Conservation (phyloP, 2,888 invertebrate genomes). For the Celastrina argiolus region DNA sequence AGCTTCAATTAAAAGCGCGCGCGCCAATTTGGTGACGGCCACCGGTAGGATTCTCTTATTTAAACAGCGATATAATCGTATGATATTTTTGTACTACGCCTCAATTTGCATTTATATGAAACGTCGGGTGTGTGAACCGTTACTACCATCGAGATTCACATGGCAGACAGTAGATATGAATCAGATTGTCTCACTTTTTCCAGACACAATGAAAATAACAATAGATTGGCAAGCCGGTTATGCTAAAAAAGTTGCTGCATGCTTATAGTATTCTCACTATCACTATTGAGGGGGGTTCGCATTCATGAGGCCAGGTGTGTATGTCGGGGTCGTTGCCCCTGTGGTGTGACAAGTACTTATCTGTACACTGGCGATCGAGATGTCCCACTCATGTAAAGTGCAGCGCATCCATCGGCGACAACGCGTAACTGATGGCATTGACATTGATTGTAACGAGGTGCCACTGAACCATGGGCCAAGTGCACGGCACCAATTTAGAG, state of each 20-base stretch:
- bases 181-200: not conserved
- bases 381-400: slow-evolving; percentile 30
- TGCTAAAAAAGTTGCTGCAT: slow-evolving; percentile 19
- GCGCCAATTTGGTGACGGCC: not conserved
- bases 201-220: not conserved
- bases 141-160: not conserved
- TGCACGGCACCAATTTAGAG: slow-evolving; percentile 55
- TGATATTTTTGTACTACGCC: not conserved
- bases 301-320: slow-evolving; percentile 45
- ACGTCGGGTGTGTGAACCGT: not conserved
- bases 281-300: slow-evolving; percentile 35
- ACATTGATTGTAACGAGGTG: slow-evolving; percentile 56
- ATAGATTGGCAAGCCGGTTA: slow-evolving; percentile 18
- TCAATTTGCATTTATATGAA: not conserved
- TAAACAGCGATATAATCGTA: not conserved
- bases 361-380: slow-evolving; percentile 28
- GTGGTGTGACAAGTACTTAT: slow-evolving; percentile 42
- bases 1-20: not conserved
- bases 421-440: slow-evolving; percentile 59
- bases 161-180: not conserved
- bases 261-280: slow-evolving; percentile 13
- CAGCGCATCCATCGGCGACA: slow-evolving; percentile 32
- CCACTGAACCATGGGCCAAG: slow-evolving; percentile 49
- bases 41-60: not conserved
- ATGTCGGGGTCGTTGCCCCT: slow-evolving; percentile 49